Conservation (phyloP, 2,888 invertebrate species). For the Cryptus armator region DNA sequence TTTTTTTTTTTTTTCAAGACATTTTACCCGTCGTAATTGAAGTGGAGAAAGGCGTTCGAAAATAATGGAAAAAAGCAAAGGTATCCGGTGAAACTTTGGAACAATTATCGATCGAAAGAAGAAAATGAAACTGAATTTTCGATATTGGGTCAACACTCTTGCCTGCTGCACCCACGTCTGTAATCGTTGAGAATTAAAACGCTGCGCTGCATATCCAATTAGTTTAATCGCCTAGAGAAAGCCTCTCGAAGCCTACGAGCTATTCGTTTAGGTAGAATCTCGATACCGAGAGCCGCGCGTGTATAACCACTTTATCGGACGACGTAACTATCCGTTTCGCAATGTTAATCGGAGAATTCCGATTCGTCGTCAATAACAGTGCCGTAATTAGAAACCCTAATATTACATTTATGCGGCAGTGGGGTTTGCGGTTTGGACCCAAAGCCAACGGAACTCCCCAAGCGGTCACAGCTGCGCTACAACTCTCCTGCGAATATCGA, state of each 20-base stretch:
- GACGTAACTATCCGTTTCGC: slow-evolving; percentile 27
- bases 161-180: background rate
- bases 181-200: background rate
- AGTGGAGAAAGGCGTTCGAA: background rate
- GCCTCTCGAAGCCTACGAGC: background rate
- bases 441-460: slow-evolving; percentile 4
- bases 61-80: slow-evolving; percentile 6
- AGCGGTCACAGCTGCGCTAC: background rate
- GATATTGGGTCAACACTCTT: too few species aligned
- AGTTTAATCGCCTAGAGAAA: background rate
- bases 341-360: slow-evolving; percentile 48
- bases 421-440: slow-evolving; percentile 21
- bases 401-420: slow-evolving; percentile 39
- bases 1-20: slow-evolving; percentile 46
- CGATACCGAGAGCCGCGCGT: background rate
- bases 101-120: background rate
- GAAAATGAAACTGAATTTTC: background rate
- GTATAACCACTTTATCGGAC: background rate
- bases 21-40: slow-evolving; percentile 10
- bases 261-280: background rate
- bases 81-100: background rate
- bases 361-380: slow-evolving; percentile 43
- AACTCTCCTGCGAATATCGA: background rate
- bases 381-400: slow-evolving; percentile 53
- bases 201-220: background rate